phyloP scores from a whole-genome alignment of 2,113 vertebrate genomes.

The Xyrauchen texanus region DNA sequence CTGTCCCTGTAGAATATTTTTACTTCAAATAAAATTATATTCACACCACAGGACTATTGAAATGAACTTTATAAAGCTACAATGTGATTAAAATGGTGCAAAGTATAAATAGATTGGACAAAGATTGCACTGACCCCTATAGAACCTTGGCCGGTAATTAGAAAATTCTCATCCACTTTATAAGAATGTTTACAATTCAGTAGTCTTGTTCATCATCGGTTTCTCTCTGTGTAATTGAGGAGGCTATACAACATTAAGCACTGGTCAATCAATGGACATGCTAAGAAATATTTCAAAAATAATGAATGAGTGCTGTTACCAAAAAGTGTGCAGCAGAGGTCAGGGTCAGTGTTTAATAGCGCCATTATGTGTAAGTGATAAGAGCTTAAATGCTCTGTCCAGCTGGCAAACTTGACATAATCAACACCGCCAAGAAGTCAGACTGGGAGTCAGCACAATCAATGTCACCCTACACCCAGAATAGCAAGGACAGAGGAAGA shows the following conservation, averaged over 20 bases:
- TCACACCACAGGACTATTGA: background rate
- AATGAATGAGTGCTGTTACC: background rate
- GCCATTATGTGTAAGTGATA: conserved; percentile 3
- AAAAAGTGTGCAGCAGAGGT: background rate
- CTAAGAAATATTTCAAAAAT: background rate
- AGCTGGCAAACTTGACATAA: conserved; percentile 43
- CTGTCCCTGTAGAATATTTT: too few relatives aligned
- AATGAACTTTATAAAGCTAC: too few relatives aligned
- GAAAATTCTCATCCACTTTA: background rate
- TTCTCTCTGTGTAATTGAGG: background rate
- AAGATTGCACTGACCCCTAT: background rate
- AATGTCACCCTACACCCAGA: conserved; percentile 20
- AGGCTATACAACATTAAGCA: background rate
- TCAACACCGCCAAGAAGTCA: conserved; percentile 10
- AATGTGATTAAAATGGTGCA: too few relatives aligned
- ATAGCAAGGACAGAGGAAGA: conserved; percentile 22
- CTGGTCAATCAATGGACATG: background rate
- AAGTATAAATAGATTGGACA: background rate
- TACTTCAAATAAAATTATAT: too few relatives aligned
- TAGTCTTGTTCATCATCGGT: too few relatives aligned
- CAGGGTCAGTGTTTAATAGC: conserved; percentile 21
- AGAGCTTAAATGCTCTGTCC: background rate
- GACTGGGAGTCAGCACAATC: conserved; percentile 33
- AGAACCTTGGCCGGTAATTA: background rate
- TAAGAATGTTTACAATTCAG: background rate